Evolutionary conservation across 1,140 invertebrate species (phyloP), one percentile per base, ranked within the genome.

Genomic region (Drosophila bocqueti): DNA sequence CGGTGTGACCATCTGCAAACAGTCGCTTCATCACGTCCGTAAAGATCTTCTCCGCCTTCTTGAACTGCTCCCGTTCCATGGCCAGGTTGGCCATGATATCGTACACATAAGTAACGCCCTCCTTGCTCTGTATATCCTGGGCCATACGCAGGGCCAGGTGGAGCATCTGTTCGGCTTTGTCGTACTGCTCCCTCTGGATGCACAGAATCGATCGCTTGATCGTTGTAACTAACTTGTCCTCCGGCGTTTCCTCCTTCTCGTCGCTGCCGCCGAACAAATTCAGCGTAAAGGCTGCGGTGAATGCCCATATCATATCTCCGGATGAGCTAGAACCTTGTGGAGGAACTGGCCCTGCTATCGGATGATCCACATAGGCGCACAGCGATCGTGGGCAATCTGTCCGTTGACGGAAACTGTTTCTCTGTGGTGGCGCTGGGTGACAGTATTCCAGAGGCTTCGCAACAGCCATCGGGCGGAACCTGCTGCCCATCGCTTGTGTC

Each of bases 61-160:
- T 93, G 81, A 96, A 95, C 68, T 98, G 94, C 49, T 95, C 95
- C 54, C 94, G 93, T 81, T 97, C 94, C 85, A 98, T 95, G 16
- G 97, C 97, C 50, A 98, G 93, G 94, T 99, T 98, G 8, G 97
- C 98, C 95, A 99, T 95, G 8, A 97, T 84, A 94, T 99, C 98
- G 91, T 96, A 98, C 64, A 98, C 96, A 83, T 98, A 98, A 10
- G 97, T 96, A 54, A 98, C 94, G 5, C 96, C 97, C 77, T 96
- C 93, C 73, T 95, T 90, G 93, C 97, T 95, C 55, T 96, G 94
- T 45, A 96, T 93, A 82, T 97, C 96, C 92, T 98, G 97, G 9
- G 98, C 97, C 91, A 97, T 94, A 54, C 95, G 95, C 50, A 98
- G 93, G 2, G 97, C 97, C 34, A 98, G 86, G 93, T 98, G 97